Percentiles rank a stretch among this genome's conserved stretches.
Conservation (phyloP, 2,888 invertebrate species). For the Volucella inanis region DNA sequence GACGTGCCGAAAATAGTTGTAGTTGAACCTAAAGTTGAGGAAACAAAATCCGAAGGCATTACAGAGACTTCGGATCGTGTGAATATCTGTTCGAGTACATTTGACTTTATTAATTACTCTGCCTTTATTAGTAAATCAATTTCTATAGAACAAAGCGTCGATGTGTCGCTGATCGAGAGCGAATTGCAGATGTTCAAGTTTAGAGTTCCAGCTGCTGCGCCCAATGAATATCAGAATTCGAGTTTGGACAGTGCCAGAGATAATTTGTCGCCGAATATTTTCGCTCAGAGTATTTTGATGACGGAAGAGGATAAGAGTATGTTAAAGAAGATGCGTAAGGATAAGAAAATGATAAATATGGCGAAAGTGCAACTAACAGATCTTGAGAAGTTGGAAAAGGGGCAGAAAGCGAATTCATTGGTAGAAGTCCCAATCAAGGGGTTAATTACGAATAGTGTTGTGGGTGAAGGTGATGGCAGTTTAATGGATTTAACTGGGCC, state of each 20-base stretch:
- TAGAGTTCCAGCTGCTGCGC: constrained; percentile 35
- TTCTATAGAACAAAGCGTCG: constrained; percentile 57
- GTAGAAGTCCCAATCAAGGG: no score
- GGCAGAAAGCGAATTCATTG: no score
- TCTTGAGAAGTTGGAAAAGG: background rate
- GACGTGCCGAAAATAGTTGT: no score
- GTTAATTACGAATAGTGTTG: no score
- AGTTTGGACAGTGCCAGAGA: constrained; percentile 9
- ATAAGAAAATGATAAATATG: background rate
- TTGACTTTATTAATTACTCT: constrained; percentile 65
- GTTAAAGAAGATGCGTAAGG: constrained; percentile 29
- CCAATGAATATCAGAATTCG: constrained; percentile 37
- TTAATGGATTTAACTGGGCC: background rate
- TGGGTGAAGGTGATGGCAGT: background rate
- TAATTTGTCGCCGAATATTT: constrained; percentile 37
- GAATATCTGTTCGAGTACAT: constrained; percentile 53
- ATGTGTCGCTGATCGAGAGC: constrained; percentile 53
- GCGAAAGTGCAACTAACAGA: background rate
- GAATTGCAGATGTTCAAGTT: constrained; percentile 64
- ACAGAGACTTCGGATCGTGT: constrained; percentile 7
- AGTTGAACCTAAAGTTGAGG: background rate
- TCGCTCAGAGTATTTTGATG: constrained; percentile 54
- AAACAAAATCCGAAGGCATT: background rate
- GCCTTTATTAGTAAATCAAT: constrained; percentile 39
- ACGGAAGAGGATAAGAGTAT: constrained; percentile 43